Percentiles rank a stretch among this genome's conserved stretches.
These are phyloP conservation scores for Corynorhinus townsendii DNA, from an alignment of 2,113 vertebrate genomes.

Conservation along the genomic window DNA sequence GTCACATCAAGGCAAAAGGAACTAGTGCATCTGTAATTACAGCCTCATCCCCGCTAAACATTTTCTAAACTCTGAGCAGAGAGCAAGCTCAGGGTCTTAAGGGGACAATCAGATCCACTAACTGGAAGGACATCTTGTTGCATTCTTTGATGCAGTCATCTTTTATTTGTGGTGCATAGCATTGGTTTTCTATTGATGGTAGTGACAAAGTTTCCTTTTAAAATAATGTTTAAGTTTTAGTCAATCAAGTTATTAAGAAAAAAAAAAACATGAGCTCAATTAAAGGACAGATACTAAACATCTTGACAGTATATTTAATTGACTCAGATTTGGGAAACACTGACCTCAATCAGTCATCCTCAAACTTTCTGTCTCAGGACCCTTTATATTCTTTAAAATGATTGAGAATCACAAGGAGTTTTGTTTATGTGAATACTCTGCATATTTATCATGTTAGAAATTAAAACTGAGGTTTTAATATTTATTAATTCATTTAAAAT, in stretches of 20 bases:
- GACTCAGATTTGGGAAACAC: not conserved
- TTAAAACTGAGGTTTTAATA: constrained; percentile 5
- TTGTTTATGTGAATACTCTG: not conserved
- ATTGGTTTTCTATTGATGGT: not conserved
- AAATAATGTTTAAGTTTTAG: constrained; percentile 5
- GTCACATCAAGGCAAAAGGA: not conserved
- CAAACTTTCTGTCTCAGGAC: not conserved
- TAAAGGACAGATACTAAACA: not conserved
- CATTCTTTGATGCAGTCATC: not conserved
- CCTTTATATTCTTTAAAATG: not conserved
- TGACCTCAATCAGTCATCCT: not conserved
- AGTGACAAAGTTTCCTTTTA: not conserved
- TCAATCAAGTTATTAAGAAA: not conserved
- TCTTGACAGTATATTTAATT: not conserved
- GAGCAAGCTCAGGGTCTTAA: not conserved
- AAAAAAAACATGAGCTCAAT: not conserved
- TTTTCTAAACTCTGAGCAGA: not conserved
- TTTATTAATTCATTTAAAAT: not conserved
- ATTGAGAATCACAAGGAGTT: not conserved
- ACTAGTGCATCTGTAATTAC: not conserved
- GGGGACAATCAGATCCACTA: not conserved
- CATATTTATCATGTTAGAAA: not conserved
- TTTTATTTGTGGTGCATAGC: not conserved
- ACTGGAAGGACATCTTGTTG: not conserved
- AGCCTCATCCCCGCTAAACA: not conserved